phyloP scores from a whole-genome alignment of 2,113 vertebrate genomes.

The Crotalus tigris region DNA sequence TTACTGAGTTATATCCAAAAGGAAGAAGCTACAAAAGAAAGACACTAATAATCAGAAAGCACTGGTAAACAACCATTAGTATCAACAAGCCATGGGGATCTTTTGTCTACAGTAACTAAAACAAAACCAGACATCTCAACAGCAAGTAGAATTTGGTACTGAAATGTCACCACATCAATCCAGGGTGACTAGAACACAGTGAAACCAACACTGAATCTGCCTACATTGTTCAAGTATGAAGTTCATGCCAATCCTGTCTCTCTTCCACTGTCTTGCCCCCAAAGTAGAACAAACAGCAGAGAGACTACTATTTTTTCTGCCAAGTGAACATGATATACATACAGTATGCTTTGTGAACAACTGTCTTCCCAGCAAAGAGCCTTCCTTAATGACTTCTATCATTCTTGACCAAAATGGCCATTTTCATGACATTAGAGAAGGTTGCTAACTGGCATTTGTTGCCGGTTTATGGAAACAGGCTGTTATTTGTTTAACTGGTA shows the following conservation, averaged over 20 bases:
- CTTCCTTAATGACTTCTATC: background rate
- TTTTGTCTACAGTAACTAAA: background rate
- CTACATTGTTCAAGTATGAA: background rate
- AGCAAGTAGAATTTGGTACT: background rate
- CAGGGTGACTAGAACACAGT: background rate
- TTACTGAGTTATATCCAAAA: background rate
- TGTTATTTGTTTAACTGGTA: background rate
- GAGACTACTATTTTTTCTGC: background rate
- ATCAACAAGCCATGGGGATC: background rate
- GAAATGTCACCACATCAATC: background rate
- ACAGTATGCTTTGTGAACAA: background rate
- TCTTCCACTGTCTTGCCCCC: background rate
- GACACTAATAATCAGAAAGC: background rate
- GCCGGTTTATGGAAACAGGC: background rate
- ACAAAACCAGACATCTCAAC: background rate
- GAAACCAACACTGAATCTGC: background rate
- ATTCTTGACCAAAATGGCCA: background rate
- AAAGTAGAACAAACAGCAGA: background rate
- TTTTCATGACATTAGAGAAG: background rate
- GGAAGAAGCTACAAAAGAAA: background rate
- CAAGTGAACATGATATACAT: background rate
- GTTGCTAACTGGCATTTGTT: background rate
- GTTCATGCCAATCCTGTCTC: background rate
- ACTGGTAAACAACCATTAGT: background rate
- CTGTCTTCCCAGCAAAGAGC: background rate